Conservation (phyloP, 2,888 invertebrate genomes). For the Diadegma fenestrale region DNA sequence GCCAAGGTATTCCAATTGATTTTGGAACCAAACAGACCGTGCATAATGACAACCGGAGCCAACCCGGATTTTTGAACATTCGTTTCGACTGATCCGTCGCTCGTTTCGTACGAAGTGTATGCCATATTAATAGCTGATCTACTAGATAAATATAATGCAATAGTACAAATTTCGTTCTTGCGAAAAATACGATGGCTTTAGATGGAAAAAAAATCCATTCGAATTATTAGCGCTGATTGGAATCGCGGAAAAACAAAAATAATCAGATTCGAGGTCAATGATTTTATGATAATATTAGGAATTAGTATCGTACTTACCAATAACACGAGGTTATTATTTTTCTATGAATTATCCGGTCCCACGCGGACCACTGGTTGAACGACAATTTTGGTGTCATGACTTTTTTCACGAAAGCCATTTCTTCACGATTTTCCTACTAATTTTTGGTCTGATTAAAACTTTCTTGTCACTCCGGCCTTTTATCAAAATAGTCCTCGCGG, state of each 20-base stretch:
- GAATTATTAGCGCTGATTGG: neutral
- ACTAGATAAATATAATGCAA: slow-evolving; percentile 67
- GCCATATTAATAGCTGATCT: slow-evolving; percentile 87
- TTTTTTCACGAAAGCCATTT: slow-evolving; percentile 56
- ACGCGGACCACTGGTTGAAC: neutral
- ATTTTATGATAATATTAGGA: neutral
- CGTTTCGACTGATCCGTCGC: slow-evolving; percentile 58
- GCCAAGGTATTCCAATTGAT: slow-evolving; percentile 94
- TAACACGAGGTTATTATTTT: slow-evolving; percentile 38
- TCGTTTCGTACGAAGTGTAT: slow-evolving; percentile 88
- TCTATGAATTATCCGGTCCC: slow-evolving; percentile 32
- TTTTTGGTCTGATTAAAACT: neutral
- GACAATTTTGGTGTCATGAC: slow-evolving; percentile 20
- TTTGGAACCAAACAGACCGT: slow-evolving; percentile 95
- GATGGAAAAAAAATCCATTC: neutral
- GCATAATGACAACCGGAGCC: slow-evolving; percentile 92
- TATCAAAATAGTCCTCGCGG: slow-evolving; percentile 14
- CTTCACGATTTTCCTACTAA: neutral
- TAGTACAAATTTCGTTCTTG: neutral
- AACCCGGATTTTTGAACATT: slow-evolving; percentile 51
- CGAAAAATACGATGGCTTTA: neutral
- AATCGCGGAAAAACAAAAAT: neutral
- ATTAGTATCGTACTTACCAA: slow-evolving; percentile 46
- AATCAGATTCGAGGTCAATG: neutral
- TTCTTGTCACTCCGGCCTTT: neutral